Evolutionary conservation across 1,140 invertebrate genomes (phyloP), one percentile per base, ranked within the genome.

Genomic region (Papilio xuthus): DNA sequence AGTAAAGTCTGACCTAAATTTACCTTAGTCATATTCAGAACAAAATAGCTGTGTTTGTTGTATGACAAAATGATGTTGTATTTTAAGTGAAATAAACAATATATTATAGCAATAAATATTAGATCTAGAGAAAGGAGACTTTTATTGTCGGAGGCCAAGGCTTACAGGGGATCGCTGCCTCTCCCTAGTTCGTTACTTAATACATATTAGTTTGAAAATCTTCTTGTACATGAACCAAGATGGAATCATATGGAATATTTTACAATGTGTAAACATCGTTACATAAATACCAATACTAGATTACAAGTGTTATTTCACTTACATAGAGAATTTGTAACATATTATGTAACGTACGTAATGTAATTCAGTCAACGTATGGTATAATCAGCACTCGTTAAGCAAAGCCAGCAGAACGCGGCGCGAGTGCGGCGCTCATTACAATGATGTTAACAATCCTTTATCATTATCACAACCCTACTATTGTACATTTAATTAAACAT

Each of bases 361-460:
- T 63, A 28, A 32, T 63, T 63, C 12, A 63, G 4, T 2, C 26
- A 28, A 28, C 12, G 60, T 63, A 63, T 63, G 4, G 9, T 15
- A 63, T 63, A 28, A 63, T 63, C 60, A 63, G 60, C 12, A 63
- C 60, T 63, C 60, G 60, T 63, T 63, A 63, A 63, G 60, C 60
- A 26, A 63, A 26, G 60, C 60, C 60, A 63, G 60, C 60, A 50
- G 60, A 28, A 63, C 9, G 23, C 56, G 23, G 47, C 50, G 50
- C 50, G 50, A 53, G 15, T 26, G 60, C 60, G 60, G 23, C 60
- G 60, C 23, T 63, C 23, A 63, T 63, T 63, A 63, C 26, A 63
- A 15, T 63, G 60, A 63, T 23, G 60, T 63, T 63, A 28, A 63
- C 60, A 63, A 63, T 28, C 60, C 23, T 26, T 28, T 28, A 15